phyloP scores from a whole-genome alignment of 2,797 vertebrate species.

The Bovichtus variegatus region DNA sequence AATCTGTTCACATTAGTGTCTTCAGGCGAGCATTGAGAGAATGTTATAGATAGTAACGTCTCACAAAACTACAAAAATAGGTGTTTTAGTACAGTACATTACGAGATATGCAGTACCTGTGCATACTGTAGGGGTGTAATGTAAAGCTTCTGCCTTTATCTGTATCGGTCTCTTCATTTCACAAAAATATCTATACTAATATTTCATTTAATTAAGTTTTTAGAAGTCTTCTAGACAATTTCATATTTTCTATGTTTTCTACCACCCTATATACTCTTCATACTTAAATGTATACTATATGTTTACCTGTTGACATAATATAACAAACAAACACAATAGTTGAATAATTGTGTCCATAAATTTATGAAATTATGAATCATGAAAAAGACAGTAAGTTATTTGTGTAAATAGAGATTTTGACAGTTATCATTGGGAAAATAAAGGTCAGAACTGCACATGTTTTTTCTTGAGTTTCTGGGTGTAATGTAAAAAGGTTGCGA shows the following conservation, averaged over 20 bases:
- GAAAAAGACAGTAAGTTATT: background rate
- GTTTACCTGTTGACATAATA: background rate
- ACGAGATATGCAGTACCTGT: background rate
- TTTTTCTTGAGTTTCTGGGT: too few relatives aligned
- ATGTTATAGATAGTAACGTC: slow-evolving; percentile 1
- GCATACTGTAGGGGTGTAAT: background rate
- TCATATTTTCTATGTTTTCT: background rate
- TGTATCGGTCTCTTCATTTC: background rate
- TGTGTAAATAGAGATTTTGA: background rate
- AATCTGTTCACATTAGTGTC: slow-evolving; percentile 19
- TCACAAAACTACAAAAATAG: background rate
- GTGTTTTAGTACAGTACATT: background rate
- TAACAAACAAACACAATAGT: background rate
- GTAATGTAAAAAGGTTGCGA: too few relatives aligned
- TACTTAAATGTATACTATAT: too few relatives aligned
- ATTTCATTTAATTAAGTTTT: too few relatives aligned
- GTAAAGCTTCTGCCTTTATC: background rate
- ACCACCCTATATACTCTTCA: background rate
- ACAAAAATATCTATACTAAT: background rate
- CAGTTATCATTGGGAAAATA: too few relatives aligned
- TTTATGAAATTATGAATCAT: background rate
- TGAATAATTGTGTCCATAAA: background rate
- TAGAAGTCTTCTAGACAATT: background rate
- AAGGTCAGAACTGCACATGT: too few relatives aligned
- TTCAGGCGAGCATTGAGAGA: background rate